phyloP scores from a whole-genome alignment of 1,140 invertebrate species.

The Nebria ingens region DNA sequence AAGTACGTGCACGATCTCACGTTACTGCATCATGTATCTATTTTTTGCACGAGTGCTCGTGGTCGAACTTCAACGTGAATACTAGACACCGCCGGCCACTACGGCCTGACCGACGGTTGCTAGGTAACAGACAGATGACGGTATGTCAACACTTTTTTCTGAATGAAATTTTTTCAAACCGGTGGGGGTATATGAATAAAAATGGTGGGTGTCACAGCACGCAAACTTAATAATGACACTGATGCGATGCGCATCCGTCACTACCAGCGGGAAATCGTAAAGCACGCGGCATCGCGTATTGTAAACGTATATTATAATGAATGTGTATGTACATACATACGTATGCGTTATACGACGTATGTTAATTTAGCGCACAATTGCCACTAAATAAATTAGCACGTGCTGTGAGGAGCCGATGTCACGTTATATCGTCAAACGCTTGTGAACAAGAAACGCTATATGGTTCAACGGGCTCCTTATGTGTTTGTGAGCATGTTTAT shows the following conservation, averaged over 20 bases:
- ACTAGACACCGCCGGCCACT: background rate
- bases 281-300: background rate
- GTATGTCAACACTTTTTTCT: conserved; percentile 50
- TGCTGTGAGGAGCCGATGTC: background rate
- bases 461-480: too few relatives aligned
- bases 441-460: too few relatives aligned
- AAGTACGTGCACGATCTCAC: background rate
- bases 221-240: conserved; percentile 3
- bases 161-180: conserved; percentile 46
- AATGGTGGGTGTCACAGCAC: conserved; percentile 4
- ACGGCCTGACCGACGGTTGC: conserved; percentile 34
- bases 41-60: background rate
- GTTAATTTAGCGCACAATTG: background rate
- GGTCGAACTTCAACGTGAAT: background rate
- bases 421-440: too few relatives aligned
- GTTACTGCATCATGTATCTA: background rate
- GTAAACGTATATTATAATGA: too few relatives aligned
- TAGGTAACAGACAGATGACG: conserved; percentile 43
- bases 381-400: background rate
- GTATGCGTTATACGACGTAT: too few relatives aligned
- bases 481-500: too few relatives aligned
- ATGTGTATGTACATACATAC: too few relatives aligned
- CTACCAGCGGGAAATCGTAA: conserved; percentile 27
- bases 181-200: conserved; percentile 28
- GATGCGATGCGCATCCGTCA: conserved; percentile 24